A percentile compares a stretch with the other conserved stretches of the same genome.
phyloP scores from a whole-genome alignment of 2,797 vertebrate species.

The Tauraco hartlaubi region DNA sequence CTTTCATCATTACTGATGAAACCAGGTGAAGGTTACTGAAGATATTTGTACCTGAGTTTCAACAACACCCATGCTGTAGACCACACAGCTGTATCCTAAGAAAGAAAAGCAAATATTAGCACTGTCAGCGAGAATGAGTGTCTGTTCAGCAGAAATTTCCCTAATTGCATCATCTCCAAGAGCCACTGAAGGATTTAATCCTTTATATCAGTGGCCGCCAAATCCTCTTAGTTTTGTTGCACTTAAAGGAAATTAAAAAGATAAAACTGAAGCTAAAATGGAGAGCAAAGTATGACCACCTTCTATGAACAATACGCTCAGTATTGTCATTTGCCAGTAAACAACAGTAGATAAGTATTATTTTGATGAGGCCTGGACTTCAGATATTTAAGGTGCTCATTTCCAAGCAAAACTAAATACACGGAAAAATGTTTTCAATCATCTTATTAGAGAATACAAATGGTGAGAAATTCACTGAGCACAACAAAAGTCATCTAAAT shows the following conservation, averaged over 20 bases:
- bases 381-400: neutral
- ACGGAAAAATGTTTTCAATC: neutral
- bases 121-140: rapidly evolving
- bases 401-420: constrained; percentile 9
- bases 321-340: neutral
- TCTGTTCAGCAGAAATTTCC: neutral
- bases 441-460: neutral
- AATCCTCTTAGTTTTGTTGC: constrained; percentile 1
- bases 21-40: neutral
- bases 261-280: constrained; percentile 21
- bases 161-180: neutral
- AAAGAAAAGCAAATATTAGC: neutral
- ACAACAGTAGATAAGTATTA: neutral
- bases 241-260: constrained; percentile 52
- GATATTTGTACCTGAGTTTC: neutral
- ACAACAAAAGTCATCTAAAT: neutral
- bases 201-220: neutral
- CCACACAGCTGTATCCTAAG: neutral
- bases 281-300: neutral
- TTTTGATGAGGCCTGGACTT: neutral
- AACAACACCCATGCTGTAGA: neutral
- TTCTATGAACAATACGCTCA: neutral
- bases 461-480: neutral
- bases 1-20: neutral
- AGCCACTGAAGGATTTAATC: neutral